Percentiles rank a stretch among this genome's conserved stretches.
These are phyloP conservation scores for Salmo trutta DNA, from an alignment of 2,797 vertebrate genomes.

Conservation along the genomic window DNA sequence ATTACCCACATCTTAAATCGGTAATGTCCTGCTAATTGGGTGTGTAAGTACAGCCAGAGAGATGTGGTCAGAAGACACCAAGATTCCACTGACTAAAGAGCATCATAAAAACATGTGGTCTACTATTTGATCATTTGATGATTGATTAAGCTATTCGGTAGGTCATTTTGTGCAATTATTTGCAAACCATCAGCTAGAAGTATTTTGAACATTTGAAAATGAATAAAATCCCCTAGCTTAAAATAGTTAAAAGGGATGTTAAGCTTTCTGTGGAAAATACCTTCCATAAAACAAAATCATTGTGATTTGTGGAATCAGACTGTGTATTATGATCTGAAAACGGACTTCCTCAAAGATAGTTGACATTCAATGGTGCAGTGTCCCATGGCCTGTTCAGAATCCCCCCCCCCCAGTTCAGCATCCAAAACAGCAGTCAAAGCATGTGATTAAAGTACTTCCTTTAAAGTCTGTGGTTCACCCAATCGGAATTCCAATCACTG, in stretches of 20 bases:
- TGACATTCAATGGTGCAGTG: background rate
- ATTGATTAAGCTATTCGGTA: background rate
- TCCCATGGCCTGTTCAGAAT: background rate
- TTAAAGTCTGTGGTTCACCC: background rate
- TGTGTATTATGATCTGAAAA: background rate
- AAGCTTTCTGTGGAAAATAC: background rate
- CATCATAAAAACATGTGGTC: background rate
- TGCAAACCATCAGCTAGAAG: too few relatives aligned
- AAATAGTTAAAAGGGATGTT: background rate
- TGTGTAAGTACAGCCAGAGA: background rate
- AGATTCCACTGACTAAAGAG: background rate
- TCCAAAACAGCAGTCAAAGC: background rate
- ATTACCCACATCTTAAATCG: conserved; percentile 34
- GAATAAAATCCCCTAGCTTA: too few relatives aligned
- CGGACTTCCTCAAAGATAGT: background rate
- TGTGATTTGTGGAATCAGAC: background rate
- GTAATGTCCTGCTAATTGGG: conserved; percentile 32
- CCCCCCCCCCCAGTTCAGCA: background rate
- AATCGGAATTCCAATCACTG: background rate
- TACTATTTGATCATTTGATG: background rate
- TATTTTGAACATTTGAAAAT: too few relatives aligned
- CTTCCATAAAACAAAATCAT: background rate
- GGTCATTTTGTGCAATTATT: too few relatives aligned
- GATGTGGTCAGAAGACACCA: background rate
- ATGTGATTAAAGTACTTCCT: background rate